These are phyloP conservation scores for Polypterus senegalus DNA, from an alignment of 2,113 vertebrate genomes.

Conservation along the genomic window DNA sequence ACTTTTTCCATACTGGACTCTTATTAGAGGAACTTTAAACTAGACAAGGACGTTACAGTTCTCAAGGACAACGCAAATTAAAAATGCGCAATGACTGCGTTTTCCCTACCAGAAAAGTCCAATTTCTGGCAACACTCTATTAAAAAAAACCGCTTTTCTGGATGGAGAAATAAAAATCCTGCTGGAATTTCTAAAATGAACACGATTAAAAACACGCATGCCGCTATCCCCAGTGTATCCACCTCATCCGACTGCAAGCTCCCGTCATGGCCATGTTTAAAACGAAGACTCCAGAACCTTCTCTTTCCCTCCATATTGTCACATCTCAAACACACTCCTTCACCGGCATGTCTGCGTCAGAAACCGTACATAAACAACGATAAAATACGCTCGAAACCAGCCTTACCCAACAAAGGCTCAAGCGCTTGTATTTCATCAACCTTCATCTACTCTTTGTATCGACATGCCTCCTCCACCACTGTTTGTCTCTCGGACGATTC, in stretches of 20 bases:
- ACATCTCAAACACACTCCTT: conserved; percentile 14
- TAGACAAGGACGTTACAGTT: conserved; percentile 45
- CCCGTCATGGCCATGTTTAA: conserved; percentile 58
- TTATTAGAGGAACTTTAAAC: conserved; percentile 21
- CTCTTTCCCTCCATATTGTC: conserved; percentile 59
- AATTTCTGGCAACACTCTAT: conserved; percentile 1
- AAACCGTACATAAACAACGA: no score
- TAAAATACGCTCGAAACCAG: no score
- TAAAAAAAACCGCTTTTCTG: background rate
- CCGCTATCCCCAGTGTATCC: no score
- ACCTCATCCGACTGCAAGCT: conserved; percentile 17
- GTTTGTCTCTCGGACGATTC: conserved; percentile 4
- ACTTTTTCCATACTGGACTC: no score
- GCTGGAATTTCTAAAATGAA: no score
- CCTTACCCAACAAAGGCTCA: no score
- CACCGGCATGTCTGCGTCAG: background rate
- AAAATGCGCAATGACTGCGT: conserved; percentile 50
- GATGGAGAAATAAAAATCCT: no score
- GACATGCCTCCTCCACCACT: background rate
- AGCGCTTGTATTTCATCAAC: no score
- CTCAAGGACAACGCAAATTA: conserved; percentile 67
- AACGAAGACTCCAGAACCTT: conserved; percentile 38
- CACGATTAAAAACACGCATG: no score
- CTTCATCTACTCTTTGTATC: conserved; percentile 25
- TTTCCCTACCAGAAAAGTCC: conserved; percentile 20